Percentiles rank a stretch among this genome's conserved stretches.
These are phyloP conservation scores for Glaucidium brasilianum DNA, from an alignment of 2,113 vertebrate species.

Conservation along the genomic window DNA sequence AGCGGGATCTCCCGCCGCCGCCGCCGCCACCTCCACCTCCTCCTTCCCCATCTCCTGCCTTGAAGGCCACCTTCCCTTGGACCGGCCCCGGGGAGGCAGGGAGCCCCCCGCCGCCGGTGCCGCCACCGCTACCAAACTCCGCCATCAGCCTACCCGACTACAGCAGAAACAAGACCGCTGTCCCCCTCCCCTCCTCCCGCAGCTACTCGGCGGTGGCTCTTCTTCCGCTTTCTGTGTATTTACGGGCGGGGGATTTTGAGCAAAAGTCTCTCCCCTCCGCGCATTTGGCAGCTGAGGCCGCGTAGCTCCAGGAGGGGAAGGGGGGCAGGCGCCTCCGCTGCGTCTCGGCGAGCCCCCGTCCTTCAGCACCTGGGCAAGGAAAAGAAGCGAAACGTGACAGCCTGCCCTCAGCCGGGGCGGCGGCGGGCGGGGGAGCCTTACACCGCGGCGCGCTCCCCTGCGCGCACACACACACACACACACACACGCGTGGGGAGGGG, in stretches of 20 bases:
- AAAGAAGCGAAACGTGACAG: conserved; percentile 35
- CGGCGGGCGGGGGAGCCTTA: background rate
- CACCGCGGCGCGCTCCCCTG: background rate
- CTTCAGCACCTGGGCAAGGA: conserved; percentile 58
- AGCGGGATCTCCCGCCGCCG: conserved; percentile 68
- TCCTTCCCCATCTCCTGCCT: conserved; percentile 72
- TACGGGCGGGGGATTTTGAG: conserved; percentile 11
- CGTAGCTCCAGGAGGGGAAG: background rate
- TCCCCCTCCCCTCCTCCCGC: conserved; percentile 54
- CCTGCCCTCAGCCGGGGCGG: background rate
- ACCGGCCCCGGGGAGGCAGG: conserved; percentile 66
- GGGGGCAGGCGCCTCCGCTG: background rate
- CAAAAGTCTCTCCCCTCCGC: conserved; percentile 14
- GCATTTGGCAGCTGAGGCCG: conserved; percentile 14
- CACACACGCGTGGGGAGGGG: background rate
- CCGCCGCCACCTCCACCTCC: conserved; percentile 58
- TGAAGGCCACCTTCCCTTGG: conserved; percentile 69
- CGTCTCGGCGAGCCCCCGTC: background rate
- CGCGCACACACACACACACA: background rate
- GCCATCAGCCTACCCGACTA: conserved; percentile 72
- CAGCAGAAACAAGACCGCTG: conserved; percentile 50
- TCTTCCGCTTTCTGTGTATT: conserved; percentile 64
- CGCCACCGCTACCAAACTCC: conserved; percentile 68
- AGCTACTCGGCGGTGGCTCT: conserved; percentile 30
- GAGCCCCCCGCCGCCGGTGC: conserved; percentile 62